Base-by-base conservation (phyloP, 2,797 vertebrate genomes). In the Gorsachius magnificus region DNA sequence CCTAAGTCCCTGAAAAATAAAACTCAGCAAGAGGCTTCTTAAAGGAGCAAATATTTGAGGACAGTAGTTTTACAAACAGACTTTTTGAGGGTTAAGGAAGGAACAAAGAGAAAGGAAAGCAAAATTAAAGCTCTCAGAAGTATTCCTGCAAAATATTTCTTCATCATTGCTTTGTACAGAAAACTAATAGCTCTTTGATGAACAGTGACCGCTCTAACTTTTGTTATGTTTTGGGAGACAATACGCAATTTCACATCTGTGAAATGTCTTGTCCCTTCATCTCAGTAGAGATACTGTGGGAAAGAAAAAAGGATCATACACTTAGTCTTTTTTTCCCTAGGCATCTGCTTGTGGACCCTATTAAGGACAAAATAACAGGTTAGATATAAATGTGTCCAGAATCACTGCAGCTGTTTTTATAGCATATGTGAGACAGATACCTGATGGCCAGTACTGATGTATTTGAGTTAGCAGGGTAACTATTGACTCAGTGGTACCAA, bases 211-310 rank as follows among this genome's bases (percentile, higher is more conserved):
- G 76, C 29, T 83, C 74, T 91, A 81, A 35, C 76, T 95, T 93
- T 70, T 90, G 74, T 91, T 81, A 10, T 84, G 43, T 95, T 95
- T 87, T 90, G 66, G 66, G 68, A 95, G 8, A 65, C 41, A 94
- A 65, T 75, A 86, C 69, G 57, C 19, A 71, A 45, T 95, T 90
- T 97, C 54, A 54, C 14, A 31, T 76, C 36, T 69, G 29, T 83
- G 77, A 91, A 91, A 81, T 77, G 50, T 88, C 41, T 92, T 83
- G 43, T 60, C 6, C 17, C 12, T 48, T 88, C 18, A 14, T 53
- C 16, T 45, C 45, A 22, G 14, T 77, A n/a, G 77, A 77, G 16
- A 6, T 81, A 41, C 7, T 64, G 13, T 57, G 36, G n/a, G 78
- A 76, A 15, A 50, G 4, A 45, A 80, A 58, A 53, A 50, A 56